phyloP scores from a whole-genome alignment of 2,888 invertebrate genomes.

The Agriopis leucophaearia region DNA sequence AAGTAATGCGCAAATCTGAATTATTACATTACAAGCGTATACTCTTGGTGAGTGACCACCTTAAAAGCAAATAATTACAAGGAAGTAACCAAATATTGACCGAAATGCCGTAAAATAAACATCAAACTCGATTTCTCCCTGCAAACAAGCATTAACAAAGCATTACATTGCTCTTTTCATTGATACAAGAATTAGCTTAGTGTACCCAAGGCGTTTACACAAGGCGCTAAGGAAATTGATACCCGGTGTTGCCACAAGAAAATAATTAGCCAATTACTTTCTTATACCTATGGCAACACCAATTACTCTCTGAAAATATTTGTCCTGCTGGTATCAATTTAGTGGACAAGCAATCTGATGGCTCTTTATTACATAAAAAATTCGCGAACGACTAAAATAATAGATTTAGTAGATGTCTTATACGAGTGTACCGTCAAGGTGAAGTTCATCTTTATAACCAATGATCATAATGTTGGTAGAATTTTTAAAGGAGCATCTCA shows the following conservation, averaged over 20 bases:
- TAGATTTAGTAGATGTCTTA: too few species aligned
- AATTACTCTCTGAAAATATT: conserved; percentile 42
- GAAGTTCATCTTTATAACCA: too few species aligned
- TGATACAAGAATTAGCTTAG: conserved; percentile 31
- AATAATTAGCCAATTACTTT: conserved; percentile 39
- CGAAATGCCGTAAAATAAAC: conserved; percentile 16
- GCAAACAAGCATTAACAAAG: conserved; percentile 31
- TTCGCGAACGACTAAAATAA: neutral
- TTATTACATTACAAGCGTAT: too few species aligned
- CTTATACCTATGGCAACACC: conserved; percentile 28
- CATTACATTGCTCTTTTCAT: conserved; percentile 27
- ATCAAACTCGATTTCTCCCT: conserved; percentile 14
- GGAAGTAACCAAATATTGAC: conserved; percentile 16
- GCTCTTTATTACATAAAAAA: conserved; percentile 4
- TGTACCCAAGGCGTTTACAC: conserved; percentile 28
- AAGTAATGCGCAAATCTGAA: neutral
- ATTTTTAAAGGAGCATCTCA: too few species aligned
- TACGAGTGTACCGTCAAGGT: too few species aligned
- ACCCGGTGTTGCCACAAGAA: conserved; percentile 29
- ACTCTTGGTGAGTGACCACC: too few species aligned
- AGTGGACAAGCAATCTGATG: conserved; percentile 35
- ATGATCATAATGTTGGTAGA: too few species aligned
- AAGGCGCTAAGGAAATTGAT: conserved; percentile 33
- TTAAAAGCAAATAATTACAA: conserved; percentile 6
- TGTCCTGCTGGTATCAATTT: conserved; percentile 33